phyloP scores from a whole-genome alignment of 92 coral and sea anemone genomes.

The Phenganax subtilis region DNA sequence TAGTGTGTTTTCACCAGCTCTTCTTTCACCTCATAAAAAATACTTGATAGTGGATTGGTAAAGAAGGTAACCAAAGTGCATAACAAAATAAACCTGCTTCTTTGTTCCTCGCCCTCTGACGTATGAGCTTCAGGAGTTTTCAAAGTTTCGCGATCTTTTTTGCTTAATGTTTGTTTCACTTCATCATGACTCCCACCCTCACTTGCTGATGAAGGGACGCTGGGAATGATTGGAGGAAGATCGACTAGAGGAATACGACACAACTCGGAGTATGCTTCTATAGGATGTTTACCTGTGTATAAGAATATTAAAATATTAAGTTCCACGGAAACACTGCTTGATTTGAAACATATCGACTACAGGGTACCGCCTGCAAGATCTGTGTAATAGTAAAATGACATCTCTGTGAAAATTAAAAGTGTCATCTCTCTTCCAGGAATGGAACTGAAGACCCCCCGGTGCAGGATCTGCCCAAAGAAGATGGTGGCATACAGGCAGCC shows the following conservation, averaged over 20 bases:
- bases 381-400: too few relatives aligned
- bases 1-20: neutral
- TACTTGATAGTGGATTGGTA: too few relatives aligned
- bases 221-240: slow-evolving; percentile 61
- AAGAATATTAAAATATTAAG: neutral
- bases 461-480: too few relatives aligned
- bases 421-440: neutral
- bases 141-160: slow-evolving; percentile 51
- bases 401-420: neutral
- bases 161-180: slow-evolving; percentile 37
- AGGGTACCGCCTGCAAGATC: neutral
- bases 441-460: too few relatives aligned
- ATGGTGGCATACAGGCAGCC: neutral
- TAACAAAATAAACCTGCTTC: slow-evolving; percentile 54
- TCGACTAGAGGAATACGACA: slow-evolving; percentile 91
- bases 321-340: neutral
- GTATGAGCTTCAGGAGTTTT: slow-evolving; percentile 80
- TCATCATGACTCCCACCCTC: slow-evolving; percentile 67
- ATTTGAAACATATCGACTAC: neutral
- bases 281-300: slow-evolving; percentile 60
- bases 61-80: too few relatives aligned
- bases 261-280: slow-evolving; percentile 60
- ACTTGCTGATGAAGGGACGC: slow-evolving; percentile 55
- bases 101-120: slow-evolving; percentile 74
- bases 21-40: too few relatives aligned